phyloP scores from a whole-genome alignment of 2,888 invertebrate genomes.

The Epinotia ramella region DNA sequence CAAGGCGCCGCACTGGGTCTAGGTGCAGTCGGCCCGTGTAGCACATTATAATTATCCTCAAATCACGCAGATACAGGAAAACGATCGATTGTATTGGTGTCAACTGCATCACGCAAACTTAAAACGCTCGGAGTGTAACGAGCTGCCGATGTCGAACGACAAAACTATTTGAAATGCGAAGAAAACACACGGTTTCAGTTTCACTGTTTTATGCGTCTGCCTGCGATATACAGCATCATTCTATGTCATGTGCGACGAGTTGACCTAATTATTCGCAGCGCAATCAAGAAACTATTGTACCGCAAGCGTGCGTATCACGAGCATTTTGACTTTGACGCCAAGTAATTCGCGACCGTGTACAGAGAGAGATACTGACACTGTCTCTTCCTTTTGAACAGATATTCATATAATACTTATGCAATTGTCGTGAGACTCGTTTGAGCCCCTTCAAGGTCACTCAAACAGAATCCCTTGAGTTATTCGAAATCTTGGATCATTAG shows the following conservation, averaged over 20 bases:
- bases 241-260: constrained; percentile 25
- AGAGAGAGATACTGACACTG: constrained; percentile 12
- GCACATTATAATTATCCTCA: constrained; percentile 21
- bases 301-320: constrained; percentile 9
- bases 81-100: background rate
- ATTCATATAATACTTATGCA: constrained; percentile 36
- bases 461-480: constrained; percentile 41
- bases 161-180: constrained; percentile 12
- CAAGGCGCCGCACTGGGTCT: constrained; percentile 62
- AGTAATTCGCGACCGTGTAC: constrained; percentile 7
- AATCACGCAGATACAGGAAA: constrained; percentile 27
- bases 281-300: constrained; percentile 45
- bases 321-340: constrained; percentile 13
- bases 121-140: background rate
- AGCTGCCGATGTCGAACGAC: background rate
- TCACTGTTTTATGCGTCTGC: background rate
- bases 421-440: constrained; percentile 29
- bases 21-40: constrained; percentile 47
- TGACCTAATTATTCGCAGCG: constrained; percentile 46
- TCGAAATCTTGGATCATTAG: constrained; percentile 53
- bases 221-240: constrained; percentile 2
- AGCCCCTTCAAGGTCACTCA: constrained; percentile 27
- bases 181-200: background rate
- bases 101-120: constrained; percentile 9
- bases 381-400: constrained; percentile 26